These are phyloP conservation scores for Onthophagus sagittarius DNA, from an alignment of 2,888 invertebrate genomes.

Conservation along the genomic window DNA sequence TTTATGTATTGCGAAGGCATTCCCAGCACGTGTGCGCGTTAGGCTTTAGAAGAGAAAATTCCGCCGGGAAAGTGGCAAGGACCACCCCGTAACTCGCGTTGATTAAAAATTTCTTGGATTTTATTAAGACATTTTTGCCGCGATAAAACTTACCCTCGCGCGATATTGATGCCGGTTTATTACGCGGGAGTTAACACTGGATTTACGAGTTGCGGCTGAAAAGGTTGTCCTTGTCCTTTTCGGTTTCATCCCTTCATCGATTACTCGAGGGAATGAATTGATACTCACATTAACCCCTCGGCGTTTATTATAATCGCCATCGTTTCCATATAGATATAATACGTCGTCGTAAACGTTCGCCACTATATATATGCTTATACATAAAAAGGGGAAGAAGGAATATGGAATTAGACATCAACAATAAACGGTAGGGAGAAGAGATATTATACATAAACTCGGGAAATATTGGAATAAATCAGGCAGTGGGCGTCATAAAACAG, in stretches of 20 bases:
- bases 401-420: not conserved
- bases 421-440: not conserved
- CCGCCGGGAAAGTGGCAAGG: not conserved
- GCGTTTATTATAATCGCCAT: not conserved
- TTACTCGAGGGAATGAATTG: not conserved
- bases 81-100: slow-evolving; percentile 3
- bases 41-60: not conserved
- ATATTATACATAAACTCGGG: not conserved
- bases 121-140: slow-evolving; percentile 11
- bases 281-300: not conserved
- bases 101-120: slow-evolving; percentile 11
- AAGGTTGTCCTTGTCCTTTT: not conserved
- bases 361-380: not conserved
- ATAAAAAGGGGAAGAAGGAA: not conserved
- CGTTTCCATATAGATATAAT: not conserved
- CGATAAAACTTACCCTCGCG: slow-evolving; percentile 4
- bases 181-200: not conserved
- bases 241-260: not conserved
- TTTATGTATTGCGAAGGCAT: not conserved
- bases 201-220: not conserved
- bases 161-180: slow-evolving; percentile 11
- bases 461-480: not conserved
- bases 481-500: not conserved
- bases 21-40: not conserved
- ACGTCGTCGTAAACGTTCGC: not conserved